Base-by-base conservation (phyloP, 2,113 vertebrate species). In the Chaetorhynchus papuensis region DNA sequence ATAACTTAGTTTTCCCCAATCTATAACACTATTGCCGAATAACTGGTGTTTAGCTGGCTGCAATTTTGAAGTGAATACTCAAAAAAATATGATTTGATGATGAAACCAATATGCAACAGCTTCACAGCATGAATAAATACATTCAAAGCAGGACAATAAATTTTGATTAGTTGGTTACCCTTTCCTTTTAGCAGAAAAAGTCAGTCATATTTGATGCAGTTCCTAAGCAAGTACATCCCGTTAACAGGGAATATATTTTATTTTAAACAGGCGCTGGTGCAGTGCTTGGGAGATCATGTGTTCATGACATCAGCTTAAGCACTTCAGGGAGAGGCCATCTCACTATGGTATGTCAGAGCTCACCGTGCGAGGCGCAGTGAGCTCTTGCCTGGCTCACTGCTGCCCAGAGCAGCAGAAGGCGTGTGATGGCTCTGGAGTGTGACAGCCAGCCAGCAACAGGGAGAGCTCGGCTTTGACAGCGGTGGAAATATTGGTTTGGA, bases 361-460 rank as follows among this genome's bases (percentile, higher is more conserved):
- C 15, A 3, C 80, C 93, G 82, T 64, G 87, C 89, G 97, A 97
- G 23, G 26, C 27, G 16, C 24, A 50, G 49, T 17, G 87, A 75
- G 85, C 44, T 96, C 94, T 90, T 21, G 7, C 75, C 87, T 18
- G 28, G 92, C 10, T 37, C 78, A 27, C 19, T 3, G 93, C 93
- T 95, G 87, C 95, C 94, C 21, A 4, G 96, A 95, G 97, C 97
- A 97, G 97, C 97, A 77, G 75, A 90, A 94, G 89, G 35, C 94
- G 90, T 96, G 96, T 96, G 97, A 98, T 76, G 53, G 63, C 47
- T 87, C 83, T 84, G 91, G 50, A 68, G 90, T 59, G 78, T 65
- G 66, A 87, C 75, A 87, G 87, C 56, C 91, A 66, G 39, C 56
- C 89, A 75, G 84, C 49, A 78, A 50, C 56, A 69, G 42, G 11